Evolutionary conservation across 64 coral and sea anemone genomes (phyloP).

Genomic region (Stichodactyla helianthus): DNA sequence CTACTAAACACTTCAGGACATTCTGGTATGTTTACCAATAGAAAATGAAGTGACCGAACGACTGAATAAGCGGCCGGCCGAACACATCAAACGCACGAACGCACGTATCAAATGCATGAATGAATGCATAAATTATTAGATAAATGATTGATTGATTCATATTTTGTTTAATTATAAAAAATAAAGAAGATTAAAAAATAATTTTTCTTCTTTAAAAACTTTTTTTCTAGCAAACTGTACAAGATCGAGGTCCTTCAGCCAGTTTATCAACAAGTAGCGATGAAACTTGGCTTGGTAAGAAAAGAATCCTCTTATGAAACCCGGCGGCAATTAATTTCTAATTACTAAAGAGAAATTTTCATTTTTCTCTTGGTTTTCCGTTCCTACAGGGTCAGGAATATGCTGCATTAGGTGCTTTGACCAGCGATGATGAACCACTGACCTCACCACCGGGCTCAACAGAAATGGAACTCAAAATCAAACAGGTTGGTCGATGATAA

Average conservation of each 20-base stretch:
- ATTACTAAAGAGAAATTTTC: not conserved
- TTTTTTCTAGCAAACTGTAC: conserved; percentile 69
- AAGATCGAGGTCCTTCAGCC: conserved; percentile 91
- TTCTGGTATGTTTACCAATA: conserved; percentile 49
- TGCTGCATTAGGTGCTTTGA: conserved; percentile 64
- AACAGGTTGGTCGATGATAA: conserved; percentile 56
- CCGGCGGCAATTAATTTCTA: not conserved
- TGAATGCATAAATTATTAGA: too few species aligned
- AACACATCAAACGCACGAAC: too few species aligned
- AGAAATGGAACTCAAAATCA: conserved; percentile 97
- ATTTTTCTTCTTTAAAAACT: too few species aligned
- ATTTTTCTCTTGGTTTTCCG: not conserved
- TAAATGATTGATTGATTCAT: too few species aligned
- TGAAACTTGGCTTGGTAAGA: conserved; percentile 82
- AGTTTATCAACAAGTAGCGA: conserved; percentile 89
- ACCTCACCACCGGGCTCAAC: conserved; percentile 80
- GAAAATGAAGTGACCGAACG: not conserved
- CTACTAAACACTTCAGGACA: conserved; percentile 73
- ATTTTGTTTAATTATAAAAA: too few species aligned
- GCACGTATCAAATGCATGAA: too few species aligned
- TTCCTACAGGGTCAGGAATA: conserved; percentile 74
- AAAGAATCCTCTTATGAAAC: not conserved
- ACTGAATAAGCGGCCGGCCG: too few species aligned
- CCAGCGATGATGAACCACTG: conserved; percentile 87
- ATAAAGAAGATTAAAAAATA: too few species aligned